Evolutionary conservation across 2,888 invertebrate genomes (phyloP), one percentile per base, ranked within the genome.

Genomic region (Drosophila paranaensis): DNA sequence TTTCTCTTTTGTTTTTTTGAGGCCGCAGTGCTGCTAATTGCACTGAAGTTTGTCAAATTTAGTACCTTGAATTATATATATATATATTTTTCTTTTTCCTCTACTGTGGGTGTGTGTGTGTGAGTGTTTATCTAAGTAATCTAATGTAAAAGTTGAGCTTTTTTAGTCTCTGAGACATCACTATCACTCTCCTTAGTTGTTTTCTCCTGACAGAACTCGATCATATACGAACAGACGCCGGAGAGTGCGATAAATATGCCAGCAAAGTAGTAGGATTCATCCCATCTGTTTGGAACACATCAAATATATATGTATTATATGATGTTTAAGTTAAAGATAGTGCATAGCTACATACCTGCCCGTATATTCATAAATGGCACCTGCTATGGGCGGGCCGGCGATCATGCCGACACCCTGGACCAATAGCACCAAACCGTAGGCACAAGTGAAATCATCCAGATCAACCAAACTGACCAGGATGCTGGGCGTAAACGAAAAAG

Each of bases 331-430:
- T 10, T 6, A 11, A 48, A 20, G 20, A 20, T 20, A 20, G 42
- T 10, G 13, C 11, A 8, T n/a, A 4, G 11, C 8, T 3, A 71
- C 80, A 72, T 68, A 93, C 93, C 90, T 90, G 60, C 86, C 79
- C 56, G 91, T 93, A 30, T 81, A 50, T 71, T 93, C 92, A 77
- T 83, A 93, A 50, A 93, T 91, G 35, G 90, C 88, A 95, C 98
- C 98, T 89, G 97, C 98, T 61, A 98, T 92, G 0, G 98, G 98
- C 9, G 99, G 98, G 57, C 98, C 99, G 71, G 97, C 94, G 54
- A 98, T 94, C 93, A 97, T 98, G 6, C 98, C 98, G 72, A 98
- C 95, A 14, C 99, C 99, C 93, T 98, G 98, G 70, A 97, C 96
- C 62, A 98, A 93, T 82, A 98, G 93, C 79, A 97, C 95, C 82